Conservation (phyloP, 2,797 vertebrate species). For the Cynodonichthys magdalenae region DNA sequence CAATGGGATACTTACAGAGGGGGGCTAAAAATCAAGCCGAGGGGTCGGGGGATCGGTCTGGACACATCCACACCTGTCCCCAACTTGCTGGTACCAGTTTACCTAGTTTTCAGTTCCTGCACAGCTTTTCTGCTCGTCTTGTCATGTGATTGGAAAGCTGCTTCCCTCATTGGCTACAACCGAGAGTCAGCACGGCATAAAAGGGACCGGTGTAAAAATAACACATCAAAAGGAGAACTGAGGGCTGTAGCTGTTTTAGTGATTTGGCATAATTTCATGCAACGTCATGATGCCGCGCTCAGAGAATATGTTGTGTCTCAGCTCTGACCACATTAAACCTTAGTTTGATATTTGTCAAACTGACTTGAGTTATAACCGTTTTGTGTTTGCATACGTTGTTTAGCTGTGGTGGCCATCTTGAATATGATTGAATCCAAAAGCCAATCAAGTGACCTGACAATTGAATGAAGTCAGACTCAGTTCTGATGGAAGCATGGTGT, state of each 20-base stretch:
- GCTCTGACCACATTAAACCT: too few relatives aligned
- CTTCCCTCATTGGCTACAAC: not conserved
- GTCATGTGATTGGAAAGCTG: not conserved
- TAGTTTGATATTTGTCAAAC: too few relatives aligned
- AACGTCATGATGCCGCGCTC: too few relatives aligned
- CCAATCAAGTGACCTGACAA: conserved; percentile 17
- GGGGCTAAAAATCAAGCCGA: not conserved
- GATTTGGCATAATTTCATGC: too few relatives aligned
- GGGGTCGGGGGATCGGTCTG: not conserved
- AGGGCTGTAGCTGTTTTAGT: too few relatives aligned
- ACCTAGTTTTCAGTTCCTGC: not conserved
- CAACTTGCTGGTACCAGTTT: not conserved
- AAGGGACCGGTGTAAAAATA: not conserved
- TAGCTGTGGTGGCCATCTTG: too few relatives aligned
- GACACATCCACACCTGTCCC: not conserved
- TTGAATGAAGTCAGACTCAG: conserved; percentile 21
- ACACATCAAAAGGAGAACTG: too few relatives aligned
- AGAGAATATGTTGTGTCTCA: too few relatives aligned
- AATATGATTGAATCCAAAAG: too few relatives aligned
- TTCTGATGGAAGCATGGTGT: conserved; percentile 1
- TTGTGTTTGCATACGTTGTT: too few relatives aligned
- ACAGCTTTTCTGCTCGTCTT: not conserved
- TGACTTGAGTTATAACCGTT: too few relatives aligned
- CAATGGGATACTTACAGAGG: too few relatives aligned
- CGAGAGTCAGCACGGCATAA: not conserved